Evolutionary conservation across 2,888 invertebrate species (phyloP), one percentile per base, ranked within the genome.

Genomic region (Emmelina monodactyla): DNA sequence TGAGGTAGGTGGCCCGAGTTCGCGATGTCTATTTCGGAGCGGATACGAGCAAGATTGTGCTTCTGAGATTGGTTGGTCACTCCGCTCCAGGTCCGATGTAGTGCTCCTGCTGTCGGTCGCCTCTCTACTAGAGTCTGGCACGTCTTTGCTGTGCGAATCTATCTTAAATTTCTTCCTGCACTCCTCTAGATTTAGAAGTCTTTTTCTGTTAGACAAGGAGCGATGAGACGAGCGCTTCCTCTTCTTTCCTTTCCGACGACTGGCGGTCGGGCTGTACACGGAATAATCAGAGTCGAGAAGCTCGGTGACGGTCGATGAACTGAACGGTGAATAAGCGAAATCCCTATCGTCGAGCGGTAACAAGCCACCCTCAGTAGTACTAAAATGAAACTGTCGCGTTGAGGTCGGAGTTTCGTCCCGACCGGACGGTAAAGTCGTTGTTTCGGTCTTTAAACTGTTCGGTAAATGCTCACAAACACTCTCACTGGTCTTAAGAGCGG

Each of bases 161-260:
- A 82, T 80, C 75, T 83, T 84, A 61, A 79, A 72, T 60, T 69
- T 76, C 60, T 80, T 71, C 50, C 67, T 61, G 49, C 60, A 66
- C 49, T 68, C 65, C 38, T 72, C 75, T 42, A 64, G 46, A 47
- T 67, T 62, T 37, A 75, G 51, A 44, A 66, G 50, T 50, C 62
- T 71, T 46, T 70, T 73, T 46, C 65, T 67, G 43, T 54, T 61
- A n/a, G 75, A 69, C 30, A 72, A 46, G 12, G 78, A 71, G 36
- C 68, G 68, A 53, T 75, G 70, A 33, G 59, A 53, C 12, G 78
- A 75, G 33, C 78, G 67, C 50, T 78, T 78, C 49, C 79, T 63
- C 51, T 79, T 79, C 48, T 75, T 76, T 22, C 75, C 78, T 58
- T 78, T 78, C 45, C 67, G 62, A 19, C 68, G 61, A 45, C 40